Evolutionary conservation across 2,888 invertebrate genomes (phyloP).

Genomic region (Sinelater perroti): DNA sequence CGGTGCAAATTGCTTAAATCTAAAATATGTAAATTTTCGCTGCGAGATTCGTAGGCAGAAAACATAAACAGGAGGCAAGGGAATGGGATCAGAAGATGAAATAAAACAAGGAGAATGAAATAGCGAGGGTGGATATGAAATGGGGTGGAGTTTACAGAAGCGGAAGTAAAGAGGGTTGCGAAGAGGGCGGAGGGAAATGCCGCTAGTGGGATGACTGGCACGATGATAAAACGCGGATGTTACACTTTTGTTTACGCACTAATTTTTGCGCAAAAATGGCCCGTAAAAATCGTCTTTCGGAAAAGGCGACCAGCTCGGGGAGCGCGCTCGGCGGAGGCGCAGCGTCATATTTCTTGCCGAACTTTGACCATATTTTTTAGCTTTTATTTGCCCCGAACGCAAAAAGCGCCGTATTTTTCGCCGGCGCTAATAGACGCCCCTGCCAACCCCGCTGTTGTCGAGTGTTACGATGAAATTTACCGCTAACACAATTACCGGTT

Average conservation of each 20-base stretch:
- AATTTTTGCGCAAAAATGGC: constrained; percentile 46
- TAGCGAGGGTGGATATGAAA: constrained; percentile 60
- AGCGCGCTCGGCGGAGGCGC: too few species aligned
- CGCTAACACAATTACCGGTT: constrained; percentile 60
- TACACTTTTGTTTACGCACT: constrained; percentile 50
- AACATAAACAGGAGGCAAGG: constrained; percentile 48
- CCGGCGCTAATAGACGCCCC: constrained; percentile 35
- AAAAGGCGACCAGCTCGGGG: constrained; percentile 22
- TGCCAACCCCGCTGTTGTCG: constrained; percentile 50
- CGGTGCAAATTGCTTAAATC: constrained; percentile 51
- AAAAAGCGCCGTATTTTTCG: constrained; percentile 34
- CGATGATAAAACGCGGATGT: constrained; percentile 46
- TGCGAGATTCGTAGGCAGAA: constrained; percentile 52
- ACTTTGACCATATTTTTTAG: constrained; percentile 31
- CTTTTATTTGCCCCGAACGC: constrained; percentile 26
- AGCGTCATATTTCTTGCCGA: constrained; percentile 25
- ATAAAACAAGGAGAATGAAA: constrained; percentile 63
- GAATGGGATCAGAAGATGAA: constrained; percentile 59
- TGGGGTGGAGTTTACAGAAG: constrained; percentile 67
- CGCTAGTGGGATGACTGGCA: constrained; percentile 39
- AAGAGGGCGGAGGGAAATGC: constrained; percentile 55
- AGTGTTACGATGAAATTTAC: constrained; percentile 57
- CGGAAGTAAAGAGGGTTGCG: constrained; percentile 67
- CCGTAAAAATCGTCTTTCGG: constrained; percentile 35
- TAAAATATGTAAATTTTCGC: constrained; percentile 60